Evolutionary conservation across 2,113 vertebrate genomes (phyloP).

Genomic region (Tupaia tana): DNA sequence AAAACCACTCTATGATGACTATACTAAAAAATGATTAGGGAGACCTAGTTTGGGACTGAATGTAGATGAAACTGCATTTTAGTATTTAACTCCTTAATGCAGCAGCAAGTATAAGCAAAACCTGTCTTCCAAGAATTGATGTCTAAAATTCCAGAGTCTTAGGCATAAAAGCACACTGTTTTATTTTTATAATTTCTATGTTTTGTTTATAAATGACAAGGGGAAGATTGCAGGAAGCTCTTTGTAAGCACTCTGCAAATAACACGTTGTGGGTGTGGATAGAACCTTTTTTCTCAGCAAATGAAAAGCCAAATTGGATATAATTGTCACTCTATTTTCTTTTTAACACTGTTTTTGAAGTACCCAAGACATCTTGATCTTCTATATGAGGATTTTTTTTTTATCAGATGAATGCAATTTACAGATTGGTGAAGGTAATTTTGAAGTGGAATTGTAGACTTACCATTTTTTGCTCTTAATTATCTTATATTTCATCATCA

Average conservation of each 20-base stretch:
- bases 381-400: conserved; percentile 50
- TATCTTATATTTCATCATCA: conserved; percentile 70
- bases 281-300: conserved; percentile 74
- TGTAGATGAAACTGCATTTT: background rate
- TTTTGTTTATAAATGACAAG: conserved; percentile 69
- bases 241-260: conserved; percentile 70
- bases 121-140: conserved; percentile 30
- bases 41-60: background rate
- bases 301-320: conserved; percentile 71
- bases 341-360: conserved; percentile 77
- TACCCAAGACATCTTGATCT: conserved; percentile 65
- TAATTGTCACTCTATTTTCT: conserved; percentile 76
- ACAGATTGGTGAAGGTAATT: conserved; percentile 68
- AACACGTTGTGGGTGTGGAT: conserved; percentile 59
- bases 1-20: background rate
- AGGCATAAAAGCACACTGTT: conserved; percentile 39
- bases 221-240: conserved; percentile 54
- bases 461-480: conserved; percentile 72
- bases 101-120: background rate
- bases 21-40: background rate
- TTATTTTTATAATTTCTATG: conserved; percentile 62
- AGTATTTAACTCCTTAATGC: background rate
- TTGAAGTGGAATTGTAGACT: conserved; percentile 42
- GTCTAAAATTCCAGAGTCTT: conserved; percentile 50
- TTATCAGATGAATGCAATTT: conserved; percentile 71